Conservation (phyloP, 2,888 invertebrate genomes). For the Chironomus riparius region DNA sequence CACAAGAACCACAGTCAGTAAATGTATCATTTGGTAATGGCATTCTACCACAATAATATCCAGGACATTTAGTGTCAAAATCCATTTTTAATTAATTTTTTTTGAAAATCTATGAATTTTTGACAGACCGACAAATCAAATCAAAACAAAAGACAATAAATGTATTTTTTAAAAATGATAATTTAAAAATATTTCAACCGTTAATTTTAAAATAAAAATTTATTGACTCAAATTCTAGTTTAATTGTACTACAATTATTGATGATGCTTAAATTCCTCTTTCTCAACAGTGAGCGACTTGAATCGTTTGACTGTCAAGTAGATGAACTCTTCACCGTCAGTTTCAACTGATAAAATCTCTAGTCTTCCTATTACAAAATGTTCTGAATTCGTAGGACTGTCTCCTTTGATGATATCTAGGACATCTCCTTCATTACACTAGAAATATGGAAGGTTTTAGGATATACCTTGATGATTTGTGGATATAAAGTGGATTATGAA, state of each 20-base stretch:
- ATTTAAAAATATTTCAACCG: background rate
- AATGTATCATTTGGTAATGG: constrained; percentile 56
- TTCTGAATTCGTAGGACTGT: constrained; percentile 56
- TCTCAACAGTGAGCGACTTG: constrained; percentile 62
- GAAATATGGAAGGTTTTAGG: constrained; percentile 28
- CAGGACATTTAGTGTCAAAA: constrained; percentile 34
- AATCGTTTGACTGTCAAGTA: constrained; percentile 54
- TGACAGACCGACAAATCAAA: too few relatives aligned
- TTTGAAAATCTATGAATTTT: background rate
- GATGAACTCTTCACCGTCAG: constrained; percentile 49
- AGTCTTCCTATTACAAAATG: constrained; percentile 62
- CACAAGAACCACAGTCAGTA: constrained; percentile 80
- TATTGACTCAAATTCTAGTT: background rate
- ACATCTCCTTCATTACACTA: constrained; percentile 62
- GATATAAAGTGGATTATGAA: too few relatives aligned
- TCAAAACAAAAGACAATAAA: too few relatives aligned
- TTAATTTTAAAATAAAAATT: background rate
- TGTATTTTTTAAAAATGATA: too few relatives aligned
- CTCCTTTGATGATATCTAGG: constrained; percentile 64
- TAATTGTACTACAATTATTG: background rate
- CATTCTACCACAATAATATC: constrained; percentile 47
- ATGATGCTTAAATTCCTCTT: constrained; percentile 45
- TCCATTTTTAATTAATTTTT: background rate
- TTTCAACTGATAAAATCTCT: constrained; percentile 48
- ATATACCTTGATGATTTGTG: too few relatives aligned